Percentiles rank a stretch among this genome's conserved stretches.
phyloP scores from a whole-genome alignment of 2,113 vertebrate genomes.

The Oreamnos americanus region DNA sequence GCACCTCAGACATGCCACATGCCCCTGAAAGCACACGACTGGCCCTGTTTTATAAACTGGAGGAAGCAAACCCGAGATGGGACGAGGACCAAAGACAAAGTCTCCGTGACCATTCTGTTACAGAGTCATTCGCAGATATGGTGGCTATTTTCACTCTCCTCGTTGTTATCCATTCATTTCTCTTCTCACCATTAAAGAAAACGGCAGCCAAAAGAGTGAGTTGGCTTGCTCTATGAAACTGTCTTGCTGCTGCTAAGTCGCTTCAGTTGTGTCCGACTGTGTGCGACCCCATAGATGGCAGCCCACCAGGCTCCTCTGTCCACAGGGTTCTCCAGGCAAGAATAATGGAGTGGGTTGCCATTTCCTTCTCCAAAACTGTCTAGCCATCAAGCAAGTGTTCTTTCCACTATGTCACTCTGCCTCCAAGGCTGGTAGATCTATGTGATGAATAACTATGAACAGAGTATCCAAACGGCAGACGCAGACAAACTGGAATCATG shows the following conservation, averaged over 20 bases:
- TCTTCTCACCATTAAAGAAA: not conserved
- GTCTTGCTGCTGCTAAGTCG: not conserved
- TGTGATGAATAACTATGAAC: not conserved
- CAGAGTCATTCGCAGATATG: not conserved
- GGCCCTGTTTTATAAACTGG: not conserved
- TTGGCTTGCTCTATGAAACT: not conserved
- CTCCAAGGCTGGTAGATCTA: rapidly evolving
- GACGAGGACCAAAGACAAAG: not conserved
- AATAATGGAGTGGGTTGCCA: not conserved
- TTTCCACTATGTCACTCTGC: not conserved
- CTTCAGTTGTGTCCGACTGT: not conserved
- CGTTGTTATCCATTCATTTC: not conserved
- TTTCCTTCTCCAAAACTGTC: not conserved
- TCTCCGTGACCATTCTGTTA: rapidly evolving
- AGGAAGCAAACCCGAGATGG: not conserved
- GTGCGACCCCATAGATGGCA: not conserved
- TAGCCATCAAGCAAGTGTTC: not conserved
- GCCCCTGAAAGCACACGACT: rapidly evolving
- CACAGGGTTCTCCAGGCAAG: not conserved
- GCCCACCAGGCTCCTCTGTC: not conserved
- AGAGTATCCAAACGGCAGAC: not conserved
- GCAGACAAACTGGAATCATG: not conserved
- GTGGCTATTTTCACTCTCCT: not conserved
- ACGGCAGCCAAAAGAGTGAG: not conserved
- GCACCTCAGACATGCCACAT: not conserved